Conservation (phyloP, 1,140 invertebrate genomes). For the Physella acuta region DNA sequence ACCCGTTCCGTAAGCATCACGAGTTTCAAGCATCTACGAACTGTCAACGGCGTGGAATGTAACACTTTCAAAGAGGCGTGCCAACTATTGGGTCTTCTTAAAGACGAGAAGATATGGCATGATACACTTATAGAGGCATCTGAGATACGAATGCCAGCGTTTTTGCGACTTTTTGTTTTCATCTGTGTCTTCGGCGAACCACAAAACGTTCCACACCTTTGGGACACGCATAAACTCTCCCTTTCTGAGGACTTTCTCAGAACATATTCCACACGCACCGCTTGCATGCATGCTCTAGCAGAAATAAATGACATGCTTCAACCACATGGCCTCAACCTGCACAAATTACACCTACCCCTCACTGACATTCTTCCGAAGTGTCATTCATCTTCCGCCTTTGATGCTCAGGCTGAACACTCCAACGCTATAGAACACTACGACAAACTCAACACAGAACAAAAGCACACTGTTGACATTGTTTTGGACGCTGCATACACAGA, state of each 20-base stretch:
- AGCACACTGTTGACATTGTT: no score
- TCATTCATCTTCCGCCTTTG: background rate
- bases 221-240: background rate
- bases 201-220: background rate
- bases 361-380: background rate
- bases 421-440: background rate
- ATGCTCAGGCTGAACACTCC: background rate
- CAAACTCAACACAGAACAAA: no score
- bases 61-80: background rate
- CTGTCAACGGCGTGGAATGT: background rate
- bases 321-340: background rate
- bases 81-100: background rate
- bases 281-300: background rate
- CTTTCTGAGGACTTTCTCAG: background rate
- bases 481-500: no score
- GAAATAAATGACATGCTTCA: background rate
- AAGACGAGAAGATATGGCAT: background rate
- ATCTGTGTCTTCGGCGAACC: background rate
- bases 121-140: background rate
- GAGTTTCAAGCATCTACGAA: background rate
- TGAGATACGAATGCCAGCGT: background rate
- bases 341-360: background rate
- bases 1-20: background rate
- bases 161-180: background rate
- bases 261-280: background rate